phyloP scores from a whole-genome alignment of 2,888 invertebrate species.

The Tortricodes alternella region DNA sequence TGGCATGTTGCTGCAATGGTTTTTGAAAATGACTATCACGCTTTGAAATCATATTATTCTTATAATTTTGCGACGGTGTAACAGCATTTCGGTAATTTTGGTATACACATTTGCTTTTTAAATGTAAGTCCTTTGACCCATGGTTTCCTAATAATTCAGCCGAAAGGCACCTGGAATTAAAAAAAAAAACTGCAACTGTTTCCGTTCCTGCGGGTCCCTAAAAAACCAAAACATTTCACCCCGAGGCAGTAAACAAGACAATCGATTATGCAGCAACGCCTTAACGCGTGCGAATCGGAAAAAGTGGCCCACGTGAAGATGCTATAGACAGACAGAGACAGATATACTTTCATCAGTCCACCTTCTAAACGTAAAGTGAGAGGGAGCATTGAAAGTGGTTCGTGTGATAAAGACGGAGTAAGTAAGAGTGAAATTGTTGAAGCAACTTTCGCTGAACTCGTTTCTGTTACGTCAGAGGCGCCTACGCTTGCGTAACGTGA shows the following conservation, averaged over 20 bases:
- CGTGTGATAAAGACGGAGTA: slow-evolving; percentile 52
- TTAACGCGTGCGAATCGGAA: slow-evolving; percentile 68
- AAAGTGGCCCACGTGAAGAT: slow-evolving; percentile 68
- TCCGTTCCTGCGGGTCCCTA: slow-evolving; percentile 26
- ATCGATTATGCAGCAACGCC: slow-evolving; percentile 70
- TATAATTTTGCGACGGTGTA: too few relatives aligned
- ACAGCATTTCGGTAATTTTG: too few relatives aligned
- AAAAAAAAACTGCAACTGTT: slow-evolving; percentile 22
- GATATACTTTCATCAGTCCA: slow-evolving; percentile 28
- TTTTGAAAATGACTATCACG: too few relatives aligned
- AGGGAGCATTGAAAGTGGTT: slow-evolving; percentile 43
- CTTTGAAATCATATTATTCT: too few relatives aligned
- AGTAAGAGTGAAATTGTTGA: slow-evolving; percentile 75
- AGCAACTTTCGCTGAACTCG: slow-evolving; percentile 79
- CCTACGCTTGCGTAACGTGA: slow-evolving; percentile 64
- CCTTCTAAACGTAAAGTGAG: slow-evolving; percentile 33
- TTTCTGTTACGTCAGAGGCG: slow-evolving; percentile 75
- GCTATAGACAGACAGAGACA: slow-evolving; percentile 58
- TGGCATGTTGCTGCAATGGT: too few relatives aligned
- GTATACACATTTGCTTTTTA: too few relatives aligned
- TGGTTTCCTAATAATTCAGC: too few relatives aligned
- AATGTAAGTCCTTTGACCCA: too few relatives aligned
- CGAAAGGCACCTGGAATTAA: slow-evolving; percentile 4
- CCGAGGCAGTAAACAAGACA: slow-evolving; percentile 60
- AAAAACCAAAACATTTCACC: slow-evolving; percentile 43